Base-by-base conservation (phyloP, 2,888 invertebrate genomes). In the Zaprionus lineosus region DNA sequence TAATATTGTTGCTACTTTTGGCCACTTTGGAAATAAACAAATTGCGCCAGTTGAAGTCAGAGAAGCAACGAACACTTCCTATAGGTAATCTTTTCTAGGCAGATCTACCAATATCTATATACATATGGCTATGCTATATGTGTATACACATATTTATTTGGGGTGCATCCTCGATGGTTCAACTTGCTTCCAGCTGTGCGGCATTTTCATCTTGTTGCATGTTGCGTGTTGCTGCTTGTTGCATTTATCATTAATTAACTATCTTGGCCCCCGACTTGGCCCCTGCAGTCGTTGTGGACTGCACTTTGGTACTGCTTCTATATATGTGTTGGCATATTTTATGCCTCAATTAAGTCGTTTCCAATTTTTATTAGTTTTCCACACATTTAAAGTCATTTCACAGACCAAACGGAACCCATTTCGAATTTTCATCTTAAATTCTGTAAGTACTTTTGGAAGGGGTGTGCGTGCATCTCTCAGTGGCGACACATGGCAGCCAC, bases 331-430 rank as follows among this genome's bases (percentile, higher is more conserved):
- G 64, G 61, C 71, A 67, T 56, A 69, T 78, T 74, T 78, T 63
- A 70, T 73, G 78, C 53, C 72, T 68, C 81, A 82, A 83, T 82
- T 82, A 79, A 72, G 69, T 62, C 65, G 51, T 71, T 77, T 68
- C 55, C 60, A 56, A 66, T 69, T 63, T 58, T 69, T 72, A 69
- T 74, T 60, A 69, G 52, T 62, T 65, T 68, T 67, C 69, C 64
- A 60, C 50, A 61, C 69, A 69, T 50, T 52, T 47, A 28, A 64
- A 71, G 43, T 59, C 57, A 62, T 47, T 46, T 43, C 40, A 26
- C 58, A 43, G 11, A 33, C 18, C 39, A 8, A 24, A 14, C 50
- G 34, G 19, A 28, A 44, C 33, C 46, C 46, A 43, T 36, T 40
- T 51, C 34, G 16, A 12, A 43, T 43, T 53, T 53, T 39, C 5